phyloP scores from a whole-genome alignment of 2,113 vertebrate genomes.

The Onychostoma macrolepis region DNA sequence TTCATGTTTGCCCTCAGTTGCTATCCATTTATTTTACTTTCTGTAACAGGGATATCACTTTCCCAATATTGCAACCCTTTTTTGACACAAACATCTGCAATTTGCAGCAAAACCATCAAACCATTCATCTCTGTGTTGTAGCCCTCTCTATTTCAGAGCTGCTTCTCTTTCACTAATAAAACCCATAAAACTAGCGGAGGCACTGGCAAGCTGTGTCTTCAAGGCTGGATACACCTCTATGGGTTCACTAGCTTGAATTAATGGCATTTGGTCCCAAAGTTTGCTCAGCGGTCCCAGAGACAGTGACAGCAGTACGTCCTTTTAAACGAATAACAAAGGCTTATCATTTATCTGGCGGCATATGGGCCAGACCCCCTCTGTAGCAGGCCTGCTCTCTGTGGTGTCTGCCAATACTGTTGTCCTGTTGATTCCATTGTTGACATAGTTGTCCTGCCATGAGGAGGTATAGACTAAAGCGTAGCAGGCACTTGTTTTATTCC shows the following conservation, averaged over 20 bases:
- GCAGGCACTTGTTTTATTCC: neutral
- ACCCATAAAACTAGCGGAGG: conserved; percentile 54
- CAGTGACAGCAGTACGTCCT: conserved; percentile 61
- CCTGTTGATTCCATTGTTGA: conserved; percentile 51
- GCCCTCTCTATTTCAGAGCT: conserved; percentile 33
- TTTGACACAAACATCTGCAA: conserved; percentile 13
- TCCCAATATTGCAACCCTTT: neutral
- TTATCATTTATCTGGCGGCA: conserved; percentile 61
- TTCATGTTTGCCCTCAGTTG: neutral
- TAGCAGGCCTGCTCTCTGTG: conserved; percentile 52
- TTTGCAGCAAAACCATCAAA: conserved; percentile 43
- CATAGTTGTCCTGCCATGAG: conserved; percentile 54
- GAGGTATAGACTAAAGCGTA: conserved; percentile 34
- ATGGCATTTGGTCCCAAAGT: conserved; percentile 60
- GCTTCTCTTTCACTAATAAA: conserved; percentile 49
- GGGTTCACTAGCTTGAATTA: conserved; percentile 65
- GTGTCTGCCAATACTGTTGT: conserved; percentile 51
- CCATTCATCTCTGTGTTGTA: conserved; percentile 44
- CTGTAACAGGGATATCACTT: neutral
- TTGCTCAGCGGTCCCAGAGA: conserved; percentile 58
- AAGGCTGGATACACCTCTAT: conserved; percentile 64
- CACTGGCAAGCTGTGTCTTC: conserved; percentile 59
- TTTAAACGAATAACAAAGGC: conserved; percentile 64
- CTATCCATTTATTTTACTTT: neutral
- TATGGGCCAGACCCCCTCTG: conserved; percentile 61